Percentiles rank a stretch among this genome's conserved stretches.
phyloP scores from a whole-genome alignment of 1,140 invertebrate genomes.

The Drosophila lini region DNA sequence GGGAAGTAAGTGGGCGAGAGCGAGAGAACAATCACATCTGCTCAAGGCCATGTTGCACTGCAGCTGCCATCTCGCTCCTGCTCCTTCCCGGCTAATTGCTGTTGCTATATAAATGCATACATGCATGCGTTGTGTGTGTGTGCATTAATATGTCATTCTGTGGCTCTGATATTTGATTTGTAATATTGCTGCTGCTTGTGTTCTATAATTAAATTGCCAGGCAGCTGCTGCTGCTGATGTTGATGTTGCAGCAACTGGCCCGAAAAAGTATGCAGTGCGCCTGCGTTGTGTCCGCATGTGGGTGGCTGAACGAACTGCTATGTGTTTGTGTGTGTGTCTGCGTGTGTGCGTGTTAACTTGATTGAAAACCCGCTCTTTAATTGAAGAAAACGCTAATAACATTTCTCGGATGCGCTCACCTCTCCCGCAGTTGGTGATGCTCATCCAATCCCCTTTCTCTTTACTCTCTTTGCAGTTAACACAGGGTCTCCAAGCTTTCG shows the following conservation, averaged over 20 bases:
- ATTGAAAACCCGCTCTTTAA: constrained; percentile 56
- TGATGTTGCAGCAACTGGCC: constrained; percentile 6
- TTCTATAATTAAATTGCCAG: constrained; percentile 72
- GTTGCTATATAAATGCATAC: constrained; percentile 4
- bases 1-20: constrained; percentile 10
- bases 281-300: constrained; percentile 44
- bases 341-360: constrained; percentile 41
- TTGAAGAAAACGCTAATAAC: constrained; percentile 54
- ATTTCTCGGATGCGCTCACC: constrained; percentile 18
- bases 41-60: constrained; percentile 51
- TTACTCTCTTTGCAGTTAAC: constrained; percentile 47
- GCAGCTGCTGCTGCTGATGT: constrained; percentile 18
- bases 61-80: constrained; percentile 30
- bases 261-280: constrained; percentile 57
- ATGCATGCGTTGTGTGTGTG: background rate
- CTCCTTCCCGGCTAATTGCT: constrained; percentile 55
- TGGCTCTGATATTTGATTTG: constrained; percentile 72
- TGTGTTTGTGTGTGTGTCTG: background rate
- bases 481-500: background rate
- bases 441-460: constrained; percentile 22
- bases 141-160: constrained; percentile 38
- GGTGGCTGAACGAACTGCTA: background rate
- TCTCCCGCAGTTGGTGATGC: constrained; percentile 43
- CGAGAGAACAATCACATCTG: constrained; percentile 2
- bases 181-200: constrained; percentile 43